These are phyloP conservation scores for Phlogophora meticulosa DNA, from an alignment of 2,888 invertebrate genomes.

Conservation along the genomic window DNA sequence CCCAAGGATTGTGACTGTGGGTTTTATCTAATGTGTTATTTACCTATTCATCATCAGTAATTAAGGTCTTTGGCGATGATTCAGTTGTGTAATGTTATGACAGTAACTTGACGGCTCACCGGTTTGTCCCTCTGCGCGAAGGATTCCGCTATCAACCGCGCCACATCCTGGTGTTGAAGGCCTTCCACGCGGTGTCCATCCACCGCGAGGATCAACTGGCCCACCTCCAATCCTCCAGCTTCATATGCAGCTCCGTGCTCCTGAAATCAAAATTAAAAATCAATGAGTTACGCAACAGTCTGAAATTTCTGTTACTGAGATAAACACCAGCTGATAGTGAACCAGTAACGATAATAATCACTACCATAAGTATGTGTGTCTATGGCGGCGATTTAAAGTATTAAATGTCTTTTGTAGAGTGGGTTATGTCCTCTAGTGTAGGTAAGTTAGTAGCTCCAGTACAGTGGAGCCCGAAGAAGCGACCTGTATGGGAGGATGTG, in stretches of 20 bases:
- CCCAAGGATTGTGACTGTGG: neutral
- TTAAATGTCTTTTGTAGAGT: no score
- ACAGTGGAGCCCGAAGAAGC: no score
- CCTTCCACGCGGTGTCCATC: slow-evolving; percentile 95
- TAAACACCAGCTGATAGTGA: neutral
- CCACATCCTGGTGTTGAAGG: slow-evolving; percentile 97
- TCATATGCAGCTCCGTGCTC: slow-evolving; percentile 98
- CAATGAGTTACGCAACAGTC: neutral
- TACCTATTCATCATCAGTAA: neutral
- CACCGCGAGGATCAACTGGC: slow-evolving; percentile 98
- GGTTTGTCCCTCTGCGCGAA: slow-evolving; percentile 96
- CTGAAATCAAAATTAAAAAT: slow-evolving; percentile 86
- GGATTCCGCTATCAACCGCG: slow-evolving; percentile 97
- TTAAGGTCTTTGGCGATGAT: neutral
- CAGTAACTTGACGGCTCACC: slow-evolving; percentile 69
- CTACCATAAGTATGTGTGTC: no score
- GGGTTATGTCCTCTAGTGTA: no score
- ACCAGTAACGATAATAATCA: no score
- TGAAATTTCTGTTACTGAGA: neutral
- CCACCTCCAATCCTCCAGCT: slow-evolving; percentile 98
- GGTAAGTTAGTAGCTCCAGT: no score
- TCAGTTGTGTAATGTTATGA: neutral
- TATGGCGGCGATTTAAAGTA: no score
- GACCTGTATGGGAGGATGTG: no score
- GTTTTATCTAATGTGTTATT: neutral